phyloP scores from a whole-genome alignment of 2,113 vertebrate genomes.

The Platysternon megacephalum region DNA sequence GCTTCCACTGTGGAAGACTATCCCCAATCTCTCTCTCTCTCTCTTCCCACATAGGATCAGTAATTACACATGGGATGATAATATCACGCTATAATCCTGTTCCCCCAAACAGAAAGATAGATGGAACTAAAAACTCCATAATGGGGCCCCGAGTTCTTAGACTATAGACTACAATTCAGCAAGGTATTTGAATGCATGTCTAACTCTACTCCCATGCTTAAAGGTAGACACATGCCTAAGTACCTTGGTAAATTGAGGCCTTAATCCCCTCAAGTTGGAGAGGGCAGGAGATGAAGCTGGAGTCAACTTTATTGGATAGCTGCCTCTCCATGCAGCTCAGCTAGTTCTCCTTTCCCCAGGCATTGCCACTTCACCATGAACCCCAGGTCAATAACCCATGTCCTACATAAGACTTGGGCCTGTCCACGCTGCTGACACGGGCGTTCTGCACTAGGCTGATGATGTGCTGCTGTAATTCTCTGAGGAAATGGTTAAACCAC shows the following conservation, averaged over 20 bases:
- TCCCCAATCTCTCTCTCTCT: neutral
- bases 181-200: rapidly evolving
- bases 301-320: rapidly evolving
- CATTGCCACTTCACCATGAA: neutral
- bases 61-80: rapidly evolving
- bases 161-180: neutral
- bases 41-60: neutral
- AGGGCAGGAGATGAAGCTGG: neutral
- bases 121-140: neutral
- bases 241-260: neutral
- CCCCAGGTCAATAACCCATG: rapidly evolving
- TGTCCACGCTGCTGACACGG: rapidly evolving
- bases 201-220: neutral
- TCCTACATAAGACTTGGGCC: neutral
- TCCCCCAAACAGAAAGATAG: neutral
- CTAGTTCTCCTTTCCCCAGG: neutral
- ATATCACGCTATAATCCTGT: neutral
- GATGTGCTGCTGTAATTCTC: neutral
- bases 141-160: neutral
- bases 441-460: neutral
- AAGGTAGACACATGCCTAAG: neutral
- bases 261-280: neutral
- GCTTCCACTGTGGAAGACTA: neutral
- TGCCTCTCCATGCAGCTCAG: neutral
- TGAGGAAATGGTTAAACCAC: neutral